Evolutionary conservation across 2,888 invertebrate species (phyloP).

Genomic region (Dolichomitus sp.): DNA sequence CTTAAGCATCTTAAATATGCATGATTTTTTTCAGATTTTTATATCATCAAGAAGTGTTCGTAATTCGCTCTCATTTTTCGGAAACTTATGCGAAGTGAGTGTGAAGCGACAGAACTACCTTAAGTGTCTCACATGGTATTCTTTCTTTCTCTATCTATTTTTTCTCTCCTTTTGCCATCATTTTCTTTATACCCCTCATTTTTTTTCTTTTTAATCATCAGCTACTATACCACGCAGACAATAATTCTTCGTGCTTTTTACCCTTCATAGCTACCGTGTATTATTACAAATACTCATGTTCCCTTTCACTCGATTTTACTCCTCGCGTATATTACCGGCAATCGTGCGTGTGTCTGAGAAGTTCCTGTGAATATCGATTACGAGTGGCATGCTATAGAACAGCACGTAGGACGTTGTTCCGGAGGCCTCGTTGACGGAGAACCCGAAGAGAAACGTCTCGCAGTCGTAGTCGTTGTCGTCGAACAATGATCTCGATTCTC

Average conservation of each 20-base stretch:
- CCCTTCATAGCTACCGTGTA: background rate
- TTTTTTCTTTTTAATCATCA: background rate
- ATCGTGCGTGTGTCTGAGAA: constrained; percentile 49
- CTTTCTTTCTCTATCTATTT: too few relatives aligned
- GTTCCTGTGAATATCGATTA: constrained; percentile 60
- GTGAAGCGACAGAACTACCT: too few relatives aligned
- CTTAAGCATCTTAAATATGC: too few relatives aligned
- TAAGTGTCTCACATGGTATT: too few relatives aligned
- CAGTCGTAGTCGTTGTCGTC: constrained; percentile 53
- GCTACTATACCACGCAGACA: constrained; percentile 2
- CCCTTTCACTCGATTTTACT: constrained; percentile 39
- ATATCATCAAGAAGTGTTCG: too few relatives aligned
- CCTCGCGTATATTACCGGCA: constrained; percentile 44
- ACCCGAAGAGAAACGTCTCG: constrained; percentile 39
- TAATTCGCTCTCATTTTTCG: too few relatives aligned
- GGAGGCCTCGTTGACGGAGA: constrained; percentile 34
- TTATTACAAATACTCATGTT: constrained; percentile 1
- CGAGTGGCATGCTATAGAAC: background rate
- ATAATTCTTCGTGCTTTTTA: constrained; percentile 30
- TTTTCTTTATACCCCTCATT: background rate
- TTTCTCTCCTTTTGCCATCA: background rate
- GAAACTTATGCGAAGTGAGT: too few relatives aligned
- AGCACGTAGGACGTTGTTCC: constrained; percentile 14
- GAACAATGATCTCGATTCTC: constrained; percentile 62
- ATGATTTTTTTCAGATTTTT: too few relatives aligned